Evolutionary conservation across 2,113 vertebrate species (phyloP).

Genomic region (Ochotona curzoniae): DNA sequence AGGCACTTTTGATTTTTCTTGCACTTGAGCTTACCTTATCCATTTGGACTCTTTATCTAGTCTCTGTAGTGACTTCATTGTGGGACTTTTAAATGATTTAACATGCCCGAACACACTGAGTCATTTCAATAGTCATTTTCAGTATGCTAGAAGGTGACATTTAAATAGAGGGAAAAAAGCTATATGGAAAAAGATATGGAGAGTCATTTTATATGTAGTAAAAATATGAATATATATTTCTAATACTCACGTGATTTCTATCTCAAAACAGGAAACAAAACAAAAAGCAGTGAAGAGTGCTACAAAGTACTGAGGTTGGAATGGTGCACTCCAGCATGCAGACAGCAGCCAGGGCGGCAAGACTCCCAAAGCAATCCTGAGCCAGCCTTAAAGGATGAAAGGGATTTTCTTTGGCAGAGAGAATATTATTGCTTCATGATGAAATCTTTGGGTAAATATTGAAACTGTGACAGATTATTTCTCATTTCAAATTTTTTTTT

Average conservation of each 20-base stretch:
- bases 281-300: not conserved
- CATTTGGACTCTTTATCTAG: not conserved
- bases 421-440: slow-evolving; percentile 31
- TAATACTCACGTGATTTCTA: not conserved
- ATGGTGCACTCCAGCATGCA: accelerated
- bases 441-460: slow-evolving; percentile 31
- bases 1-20: not conserved
- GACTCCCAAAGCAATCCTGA: not conserved
- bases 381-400: not conserved
- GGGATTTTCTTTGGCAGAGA: slow-evolving; percentile 23
- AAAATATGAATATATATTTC: not conserved
- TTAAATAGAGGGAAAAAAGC: not conserved
- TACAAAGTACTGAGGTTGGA: no score
- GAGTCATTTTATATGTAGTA: slow-evolving; percentile 12
- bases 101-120: not conserved
- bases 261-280: not conserved
- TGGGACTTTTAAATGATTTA: slow-evolving; percentile 41
- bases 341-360: accelerated
- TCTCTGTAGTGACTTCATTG: not conserved
- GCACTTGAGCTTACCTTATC: not conserved
- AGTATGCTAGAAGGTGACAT: not conserved
- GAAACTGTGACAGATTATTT: not conserved
- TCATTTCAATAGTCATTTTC: not conserved
- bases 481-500: not conserved
- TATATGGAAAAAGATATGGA: not conserved